phyloP scores from a whole-genome alignment of 1,140 invertebrate species.

The Rhopalosiphum padi region DNA sequence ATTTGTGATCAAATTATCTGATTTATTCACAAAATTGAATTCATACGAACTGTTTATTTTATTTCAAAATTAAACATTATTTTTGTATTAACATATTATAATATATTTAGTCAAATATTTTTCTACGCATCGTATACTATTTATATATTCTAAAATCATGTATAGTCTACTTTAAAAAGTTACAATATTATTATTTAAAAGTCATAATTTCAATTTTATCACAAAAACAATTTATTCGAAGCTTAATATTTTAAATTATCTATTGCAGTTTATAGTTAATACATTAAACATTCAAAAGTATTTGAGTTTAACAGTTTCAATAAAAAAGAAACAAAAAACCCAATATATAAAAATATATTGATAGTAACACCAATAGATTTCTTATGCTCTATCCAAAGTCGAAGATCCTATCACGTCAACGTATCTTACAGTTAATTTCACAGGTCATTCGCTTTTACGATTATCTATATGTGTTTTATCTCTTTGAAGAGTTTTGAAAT shows the following conservation, averaged over 20 bases:
- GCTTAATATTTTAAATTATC: not conserved
- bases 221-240: not conserved
- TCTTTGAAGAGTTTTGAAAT: not conserved
- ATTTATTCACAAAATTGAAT: not conserved
- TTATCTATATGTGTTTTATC: not conserved
- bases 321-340: not conserved
- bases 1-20: not conserved
- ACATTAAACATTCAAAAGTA: not conserved
- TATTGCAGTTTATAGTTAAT: not conserved
- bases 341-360: conserved; percentile 4
- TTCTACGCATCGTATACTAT: not conserved
- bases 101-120: not conserved
- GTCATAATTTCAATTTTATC: not conserved
- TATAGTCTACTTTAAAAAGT: no score
- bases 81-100: not conserved
- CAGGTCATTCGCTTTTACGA: conserved; percentile 9
- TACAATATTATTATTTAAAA: not conserved
- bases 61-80: not conserved
- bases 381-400: not conserved
- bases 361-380: not conserved
- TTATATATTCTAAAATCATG: not conserved
- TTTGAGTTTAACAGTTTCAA: not conserved
- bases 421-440: conserved; percentile 34
- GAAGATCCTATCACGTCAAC: not conserved
- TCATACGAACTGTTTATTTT: no score